Percentiles rank a stretch among this genome's conserved stretches.
Conservation (phyloP, 2,113 vertebrate species). For the Ramphastos sulfuratus region DNA sequence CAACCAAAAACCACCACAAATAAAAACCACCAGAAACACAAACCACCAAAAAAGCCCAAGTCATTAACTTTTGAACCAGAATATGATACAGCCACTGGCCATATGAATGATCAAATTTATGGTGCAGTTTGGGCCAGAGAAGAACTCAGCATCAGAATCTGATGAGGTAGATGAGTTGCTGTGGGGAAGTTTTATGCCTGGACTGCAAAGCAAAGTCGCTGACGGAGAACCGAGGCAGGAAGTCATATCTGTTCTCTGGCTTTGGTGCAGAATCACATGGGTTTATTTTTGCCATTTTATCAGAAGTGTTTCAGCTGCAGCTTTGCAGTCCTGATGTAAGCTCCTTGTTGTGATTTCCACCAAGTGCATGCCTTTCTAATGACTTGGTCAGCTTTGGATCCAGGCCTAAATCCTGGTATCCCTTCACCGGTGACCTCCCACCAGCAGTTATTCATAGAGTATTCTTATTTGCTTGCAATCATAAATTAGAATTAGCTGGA, state of each 20-base stretch:
- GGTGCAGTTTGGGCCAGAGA: background rate
- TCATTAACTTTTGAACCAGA: background rate
- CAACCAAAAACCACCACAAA: too few species aligned
- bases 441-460: background rate
- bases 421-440: background rate
- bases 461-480: background rate
- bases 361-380: background rate
- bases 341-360: background rate
- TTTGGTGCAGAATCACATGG: background rate
- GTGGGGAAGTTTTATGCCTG: background rate
- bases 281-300: background rate
- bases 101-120: background rate
- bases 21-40: background rate
- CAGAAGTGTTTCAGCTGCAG: background rate
- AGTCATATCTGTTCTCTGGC: background rate
- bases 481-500: constrained; percentile 28
- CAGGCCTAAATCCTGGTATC: background rate
- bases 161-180: background rate
- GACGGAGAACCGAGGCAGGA: background rate
- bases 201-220: background rate
- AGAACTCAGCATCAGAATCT: background rate
- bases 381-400: background rate
- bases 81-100: background rate
- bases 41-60: too few species aligned
- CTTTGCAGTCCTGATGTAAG: background rate